A percentile compares a stretch with the other conserved stretches of the same genome.
Conservation (phyloP, 2,888 invertebrate genomes). For the Periphyllus acericola region DNA sequence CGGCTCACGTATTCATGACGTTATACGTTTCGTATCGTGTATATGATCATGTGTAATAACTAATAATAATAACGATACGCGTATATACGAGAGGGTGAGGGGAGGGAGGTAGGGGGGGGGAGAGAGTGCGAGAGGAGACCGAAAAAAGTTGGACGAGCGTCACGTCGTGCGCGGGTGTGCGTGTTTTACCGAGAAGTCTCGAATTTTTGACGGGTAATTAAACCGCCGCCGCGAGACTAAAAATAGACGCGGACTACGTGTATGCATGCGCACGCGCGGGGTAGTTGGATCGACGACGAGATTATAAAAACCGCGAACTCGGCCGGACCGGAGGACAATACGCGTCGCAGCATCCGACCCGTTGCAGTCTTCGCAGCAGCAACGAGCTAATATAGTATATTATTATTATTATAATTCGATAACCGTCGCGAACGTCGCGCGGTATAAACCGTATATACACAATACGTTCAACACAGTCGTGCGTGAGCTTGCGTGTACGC, state of each 20-base stretch:
- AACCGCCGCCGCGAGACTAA: constrained; percentile 1
- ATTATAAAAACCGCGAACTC: background rate
- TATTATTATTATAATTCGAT: too few species aligned
- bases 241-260: constrained; percentile 11
- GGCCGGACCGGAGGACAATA: background rate
- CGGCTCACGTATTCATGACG: background rate
- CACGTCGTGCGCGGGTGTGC: background rate
- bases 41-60: background rate
- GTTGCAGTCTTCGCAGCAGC: background rate
- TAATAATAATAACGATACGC: too few species aligned
- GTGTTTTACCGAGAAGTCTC: background rate
- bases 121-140: too few species aligned
- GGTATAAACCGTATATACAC: background rate
- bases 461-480: background rate
- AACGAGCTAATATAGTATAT: too few species aligned
- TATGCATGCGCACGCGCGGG: background rate
- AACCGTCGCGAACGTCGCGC: background rate
- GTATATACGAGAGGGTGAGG: too few species aligned
- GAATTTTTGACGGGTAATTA: constrained; percentile 16
- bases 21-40: background rate
- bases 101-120: too few species aligned
- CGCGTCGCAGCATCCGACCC: background rate
- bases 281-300: background rate
- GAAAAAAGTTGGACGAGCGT: background rate
- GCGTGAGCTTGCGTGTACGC: background rate